Base-by-base conservation (phyloP, 2,888 invertebrate genomes). In the Acanthacorydalis orientalis region DNA sequence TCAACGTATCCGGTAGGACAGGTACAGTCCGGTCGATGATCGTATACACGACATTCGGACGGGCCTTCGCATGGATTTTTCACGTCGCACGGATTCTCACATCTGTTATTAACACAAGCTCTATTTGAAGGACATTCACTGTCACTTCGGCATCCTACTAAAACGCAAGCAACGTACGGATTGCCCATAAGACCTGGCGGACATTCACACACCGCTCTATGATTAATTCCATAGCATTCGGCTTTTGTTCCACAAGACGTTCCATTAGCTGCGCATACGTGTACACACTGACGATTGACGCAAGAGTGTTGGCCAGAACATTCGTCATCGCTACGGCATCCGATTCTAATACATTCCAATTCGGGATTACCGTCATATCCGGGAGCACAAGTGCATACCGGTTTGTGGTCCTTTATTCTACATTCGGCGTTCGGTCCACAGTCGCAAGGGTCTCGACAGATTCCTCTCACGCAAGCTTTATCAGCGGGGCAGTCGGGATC, bases 371-470 rank as follows among this genome's bases (percentile, higher is more conserved):
- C 92, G 52, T 86, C 80, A 56, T 77, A 91, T 42, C 88, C 89
- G 57, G 78, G 77, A 51, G 75, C 74, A 62, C 92, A 92, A 1
- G 86, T 82, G 58, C 92, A 92, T 0, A 88, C 80, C 0, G 90
- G 88, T 61, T 86, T 86, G 59, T 92, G 91, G 58, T 85, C 77
- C 63, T 77, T 78, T 51, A 89, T 82, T 57, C 81, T 75, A 60
- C 92, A 92, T 54, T 86, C 80, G 1, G 91, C 83, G 59, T 88
- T 83, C 1, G 81, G 73, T 38, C 90, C 91, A 60, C 89, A 89
- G 52, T 81, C 79, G 60, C 91, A 91, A 6, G 90, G 90, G 60
- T 88, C 77, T 54, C 75, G 76, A 60, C 91, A 91, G 14, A 88
- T 70, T 15, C 81, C 83, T 54, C 79, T 80, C 51, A 86, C 70